Percentiles rank a stretch among this genome's conserved stretches.
These are phyloP conservation scores for Centrocercus urophasianus DNA, from an alignment of 2,113 vertebrate species.

Conservation along the genomic window DNA sequence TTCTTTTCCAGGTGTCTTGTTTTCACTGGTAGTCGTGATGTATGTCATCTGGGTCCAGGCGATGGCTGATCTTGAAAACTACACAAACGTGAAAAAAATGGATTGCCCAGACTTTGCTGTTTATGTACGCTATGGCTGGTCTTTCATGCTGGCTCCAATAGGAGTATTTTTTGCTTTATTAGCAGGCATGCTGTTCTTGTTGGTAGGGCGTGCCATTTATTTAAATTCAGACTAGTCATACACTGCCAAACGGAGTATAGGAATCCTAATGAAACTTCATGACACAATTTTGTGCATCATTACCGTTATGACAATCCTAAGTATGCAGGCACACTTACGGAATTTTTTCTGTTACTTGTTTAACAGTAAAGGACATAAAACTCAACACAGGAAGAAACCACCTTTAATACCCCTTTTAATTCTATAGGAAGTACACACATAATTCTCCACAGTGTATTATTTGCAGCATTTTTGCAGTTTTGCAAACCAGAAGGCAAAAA, in stretches of 20 bases:
- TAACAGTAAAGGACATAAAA: constrained; percentile 17
- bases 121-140: constrained; percentile 88
- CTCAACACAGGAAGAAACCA: neutral
- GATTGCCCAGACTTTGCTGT: constrained; percentile 82
- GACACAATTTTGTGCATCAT: constrained; percentile 25
- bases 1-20: constrained; percentile 84
- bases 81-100: constrained; percentile 74
- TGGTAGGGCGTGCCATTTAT: constrained; percentile 87
- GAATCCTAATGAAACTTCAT: constrained; percentile 6
- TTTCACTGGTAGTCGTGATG: constrained; percentile 87
- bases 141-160: constrained; percentile 92
- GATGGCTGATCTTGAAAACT: constrained; percentile 86
- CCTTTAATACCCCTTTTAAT: neutral
- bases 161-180: constrained; percentile 91
- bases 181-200: constrained; percentile 90
- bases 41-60: constrained; percentile 90
- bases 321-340: constrained; percentile 31
- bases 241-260: neutral
- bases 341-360: constrained; percentile 34
- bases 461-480: neutral
- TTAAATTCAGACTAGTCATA: constrained; percentile 75
- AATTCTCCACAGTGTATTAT: neutral
- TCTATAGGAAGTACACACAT: neutral
- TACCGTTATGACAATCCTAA: neutral
- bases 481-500: neutral